These are phyloP conservation scores for Porites divaricata DNA, from an alignment of 92 coral and sea anemone genomes.

Conservation along the genomic window DNA sequence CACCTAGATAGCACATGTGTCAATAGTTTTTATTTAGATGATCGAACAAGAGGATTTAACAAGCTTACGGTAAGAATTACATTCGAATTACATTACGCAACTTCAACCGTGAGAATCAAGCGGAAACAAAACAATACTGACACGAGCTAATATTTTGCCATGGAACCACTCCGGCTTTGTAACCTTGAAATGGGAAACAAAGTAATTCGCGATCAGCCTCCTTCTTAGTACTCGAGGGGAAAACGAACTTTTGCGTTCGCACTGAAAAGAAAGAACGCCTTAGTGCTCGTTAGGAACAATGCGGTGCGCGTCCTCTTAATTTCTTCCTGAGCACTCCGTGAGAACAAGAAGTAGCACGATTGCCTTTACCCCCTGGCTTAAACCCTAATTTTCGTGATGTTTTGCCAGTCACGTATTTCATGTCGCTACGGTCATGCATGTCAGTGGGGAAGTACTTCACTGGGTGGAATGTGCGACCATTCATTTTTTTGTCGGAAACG, in stretches of 20 bases:
- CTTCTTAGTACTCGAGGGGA: too few species aligned
- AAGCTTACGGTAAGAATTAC: not conserved
- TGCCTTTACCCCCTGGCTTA: not conserved
- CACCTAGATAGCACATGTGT: not conserved
- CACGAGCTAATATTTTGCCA: conserved; percentile 19
- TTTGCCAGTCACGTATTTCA: not conserved
- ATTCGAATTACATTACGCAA: not conserved
- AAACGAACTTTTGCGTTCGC: too few species aligned
- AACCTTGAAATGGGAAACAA: not conserved
- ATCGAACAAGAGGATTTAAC: not conserved
- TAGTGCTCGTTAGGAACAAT: conserved; percentile 11
- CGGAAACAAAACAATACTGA: not conserved
- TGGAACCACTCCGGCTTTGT: conserved; percentile 23
- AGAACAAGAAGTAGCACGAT: not conserved
- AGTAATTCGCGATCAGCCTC: too few species aligned
- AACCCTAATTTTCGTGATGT: not conserved
- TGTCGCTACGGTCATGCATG: too few species aligned
- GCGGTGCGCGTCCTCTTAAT: conserved; percentile 10
- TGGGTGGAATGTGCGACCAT: not conserved
- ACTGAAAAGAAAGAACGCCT: too few species aligned
- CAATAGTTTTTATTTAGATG: not conserved
- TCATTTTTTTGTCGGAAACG: too few species aligned
- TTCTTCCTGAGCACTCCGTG: conserved; percentile 27
- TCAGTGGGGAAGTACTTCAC: too few species aligned
- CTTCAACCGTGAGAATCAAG: conserved; percentile 4